Conservation (phyloP, 2,797 vertebrate species). For the Leptodactylus fallax region DNA sequence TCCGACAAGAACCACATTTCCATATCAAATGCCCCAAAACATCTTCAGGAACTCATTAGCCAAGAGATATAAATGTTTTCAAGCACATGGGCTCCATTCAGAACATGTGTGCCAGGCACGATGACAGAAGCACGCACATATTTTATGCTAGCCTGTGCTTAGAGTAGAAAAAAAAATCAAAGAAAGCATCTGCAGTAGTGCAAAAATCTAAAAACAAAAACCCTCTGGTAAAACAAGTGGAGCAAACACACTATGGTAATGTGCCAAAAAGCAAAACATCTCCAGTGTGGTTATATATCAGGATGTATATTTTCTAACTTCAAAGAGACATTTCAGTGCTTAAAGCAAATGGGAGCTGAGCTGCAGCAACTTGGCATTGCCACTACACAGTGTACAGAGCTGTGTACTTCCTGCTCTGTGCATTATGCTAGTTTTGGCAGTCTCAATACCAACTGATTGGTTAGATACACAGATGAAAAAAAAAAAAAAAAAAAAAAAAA, state of each 20-base stretch:
- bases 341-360: too few relatives aligned
- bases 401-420: too few relatives aligned
- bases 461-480: too few relatives aligned
- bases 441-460: too few relatives aligned
- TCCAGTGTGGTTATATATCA: not conserved
- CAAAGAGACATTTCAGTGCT: not conserved
- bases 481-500: too few relatives aligned
- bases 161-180: not conserved
- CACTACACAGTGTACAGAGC: too few relatives aligned
- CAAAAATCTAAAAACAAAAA: slow-evolving; percentile 7
- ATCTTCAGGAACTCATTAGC: not conserved
- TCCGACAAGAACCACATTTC: not conserved
- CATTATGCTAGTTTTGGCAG: too few relatives aligned
- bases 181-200: not conserved
- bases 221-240: not conserved
- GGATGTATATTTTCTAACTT: not conserved
- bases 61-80: not conserved
- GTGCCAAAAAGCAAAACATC: not conserved
- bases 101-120: not conserved
- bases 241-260: too few relatives aligned
- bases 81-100: not conserved
- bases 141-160: not conserved
- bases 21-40: not conserved
- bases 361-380: too few relatives aligned
- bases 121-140: not conserved